Conservation (phyloP, 2,113 vertebrate genomes). For the Stegastes partitus region DNA sequence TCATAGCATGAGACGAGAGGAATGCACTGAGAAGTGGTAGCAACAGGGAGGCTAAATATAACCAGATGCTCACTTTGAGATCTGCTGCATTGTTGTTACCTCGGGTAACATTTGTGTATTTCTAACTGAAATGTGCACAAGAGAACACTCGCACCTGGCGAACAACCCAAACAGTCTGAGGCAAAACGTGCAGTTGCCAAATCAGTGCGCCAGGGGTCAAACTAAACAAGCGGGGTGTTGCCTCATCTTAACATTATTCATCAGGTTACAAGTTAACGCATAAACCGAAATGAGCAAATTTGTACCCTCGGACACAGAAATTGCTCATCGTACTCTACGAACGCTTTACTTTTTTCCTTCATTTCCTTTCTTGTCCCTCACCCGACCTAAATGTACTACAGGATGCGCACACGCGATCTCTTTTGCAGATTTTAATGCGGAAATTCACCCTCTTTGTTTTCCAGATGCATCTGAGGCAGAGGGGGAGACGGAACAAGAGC, state of each 20-base stretch:
- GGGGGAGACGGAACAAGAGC: conserved; percentile 47
- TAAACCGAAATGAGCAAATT: neutral
- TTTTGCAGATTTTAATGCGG: conserved; percentile 11
- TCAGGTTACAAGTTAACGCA: conserved; percentile 6
- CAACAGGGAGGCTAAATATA: conserved; percentile 64
- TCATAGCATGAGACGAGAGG: conserved; percentile 41
- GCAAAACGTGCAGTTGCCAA: neutral
- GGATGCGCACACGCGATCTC: conserved; percentile 1
- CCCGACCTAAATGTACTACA: conserved; percentile 6
- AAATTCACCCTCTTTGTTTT: neutral
- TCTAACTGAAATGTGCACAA: neutral
- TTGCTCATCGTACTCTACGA: neutral
- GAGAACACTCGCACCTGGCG: neutral
- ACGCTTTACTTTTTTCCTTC: neutral
- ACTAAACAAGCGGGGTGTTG: neutral
- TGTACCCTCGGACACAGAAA: neutral
- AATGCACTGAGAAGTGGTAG: conserved; percentile 50
- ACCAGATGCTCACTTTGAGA: conserved; percentile 50
- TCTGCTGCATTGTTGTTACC: conserved; percentile 46
- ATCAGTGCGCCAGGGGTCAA: conserved; percentile 7
- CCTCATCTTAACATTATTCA: neutral
- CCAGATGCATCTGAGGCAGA: conserved; percentile 72
- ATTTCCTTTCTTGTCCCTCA: neutral
- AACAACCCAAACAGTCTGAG: neutral
- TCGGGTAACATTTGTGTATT: conserved; percentile 31